Evolutionary conservation across 2,113 vertebrate genomes (phyloP).

Genomic region (Columba livia): DNA sequence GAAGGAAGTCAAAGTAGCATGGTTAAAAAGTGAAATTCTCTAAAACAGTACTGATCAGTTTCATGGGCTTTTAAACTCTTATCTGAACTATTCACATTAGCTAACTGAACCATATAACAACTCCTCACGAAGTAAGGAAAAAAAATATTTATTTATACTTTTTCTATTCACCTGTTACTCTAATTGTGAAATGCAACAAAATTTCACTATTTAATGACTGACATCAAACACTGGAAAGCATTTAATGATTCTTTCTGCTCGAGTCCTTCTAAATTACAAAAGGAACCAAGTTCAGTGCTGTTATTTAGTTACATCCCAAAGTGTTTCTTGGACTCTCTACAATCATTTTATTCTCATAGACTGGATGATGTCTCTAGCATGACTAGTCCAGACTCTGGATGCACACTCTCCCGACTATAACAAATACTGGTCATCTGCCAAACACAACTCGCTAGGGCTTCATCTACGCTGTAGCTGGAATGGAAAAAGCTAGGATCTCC

Average conservation of each 20-base stretch:
- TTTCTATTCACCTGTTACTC: not conserved
- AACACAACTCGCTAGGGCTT: not conserved
- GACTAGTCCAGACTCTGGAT: not conserved
- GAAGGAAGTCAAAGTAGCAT: not conserved
- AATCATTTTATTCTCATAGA: not conserved
- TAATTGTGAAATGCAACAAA: not conserved
- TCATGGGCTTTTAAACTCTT: not conserved
- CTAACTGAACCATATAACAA: not conserved
- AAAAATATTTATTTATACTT: not conserved
- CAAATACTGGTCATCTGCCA: not conserved
- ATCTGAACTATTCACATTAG: not conserved
- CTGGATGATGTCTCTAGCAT: not conserved
- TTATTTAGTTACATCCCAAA: not conserved
- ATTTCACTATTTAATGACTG: not conserved
- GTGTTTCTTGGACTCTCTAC: not conserved
- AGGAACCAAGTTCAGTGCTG: not conserved
- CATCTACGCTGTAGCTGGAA: not conserved
- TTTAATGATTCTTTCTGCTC: not conserved
- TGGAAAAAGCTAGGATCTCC: not conserved
- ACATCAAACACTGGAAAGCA: not conserved
- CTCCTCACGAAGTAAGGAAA: not conserved
- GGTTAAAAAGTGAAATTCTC: not conserved
- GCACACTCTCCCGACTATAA: not conserved
- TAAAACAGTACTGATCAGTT: not conserved
- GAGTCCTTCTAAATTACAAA: not conserved